phyloP scores from a whole-genome alignment of 2,888 invertebrate genomes.

The Rutpela maculata region DNA sequence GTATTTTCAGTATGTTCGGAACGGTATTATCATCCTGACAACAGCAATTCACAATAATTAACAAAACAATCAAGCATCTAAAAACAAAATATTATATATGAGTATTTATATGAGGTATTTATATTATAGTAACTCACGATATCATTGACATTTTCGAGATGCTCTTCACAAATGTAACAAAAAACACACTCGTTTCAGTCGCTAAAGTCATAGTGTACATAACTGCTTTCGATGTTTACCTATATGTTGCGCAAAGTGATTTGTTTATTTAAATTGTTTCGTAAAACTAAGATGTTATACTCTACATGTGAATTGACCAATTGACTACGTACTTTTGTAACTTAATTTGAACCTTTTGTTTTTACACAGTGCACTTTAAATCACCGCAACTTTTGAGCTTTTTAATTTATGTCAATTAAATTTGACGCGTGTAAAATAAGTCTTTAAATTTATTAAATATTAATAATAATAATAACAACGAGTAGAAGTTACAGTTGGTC shows the following conservation, averaged over 20 bases:
- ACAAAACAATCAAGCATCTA: conserved; percentile 1
- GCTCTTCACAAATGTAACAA: background rate
- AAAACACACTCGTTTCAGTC: conserved; percentile 1
- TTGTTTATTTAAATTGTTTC: conserved; percentile 12
- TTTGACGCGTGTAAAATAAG: too few relatives aligned
- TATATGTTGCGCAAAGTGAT: background rate
- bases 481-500: too few relatives aligned
- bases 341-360: background rate
- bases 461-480: too few relatives aligned
- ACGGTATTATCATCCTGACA: conserved; percentile 8
- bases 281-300: background rate
- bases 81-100: background rate
- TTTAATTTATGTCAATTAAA: too few relatives aligned
- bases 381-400: too few relatives aligned
- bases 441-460: too few relatives aligned
- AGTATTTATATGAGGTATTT: background rate
- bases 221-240: conserved; percentile 25
- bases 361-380: too few relatives aligned
- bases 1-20: conserved; percentile 40
- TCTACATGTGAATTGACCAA: background rate
- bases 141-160: conserved; percentile 13
- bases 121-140: conserved; percentile 11
- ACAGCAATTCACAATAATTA: conserved; percentile 6
- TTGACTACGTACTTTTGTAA: background rate
- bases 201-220: background rate